Percentiles rank a stretch among this genome's conserved stretches.
phyloP scores from a whole-genome alignment of 53 echinoderm and acorn worm species.

The Holothuria scabra region DNA sequence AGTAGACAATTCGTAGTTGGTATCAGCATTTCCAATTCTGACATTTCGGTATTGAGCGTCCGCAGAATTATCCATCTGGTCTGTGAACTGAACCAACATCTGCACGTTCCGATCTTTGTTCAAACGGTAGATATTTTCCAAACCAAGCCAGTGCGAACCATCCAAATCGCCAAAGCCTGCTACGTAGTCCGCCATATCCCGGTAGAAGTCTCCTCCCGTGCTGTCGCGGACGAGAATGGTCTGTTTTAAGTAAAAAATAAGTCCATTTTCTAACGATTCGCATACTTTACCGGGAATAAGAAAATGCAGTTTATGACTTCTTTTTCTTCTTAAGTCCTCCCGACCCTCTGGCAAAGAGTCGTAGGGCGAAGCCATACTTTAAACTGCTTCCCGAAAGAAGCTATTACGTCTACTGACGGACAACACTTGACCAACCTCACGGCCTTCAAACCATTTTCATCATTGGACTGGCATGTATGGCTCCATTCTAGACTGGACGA shows the following conservation, averaged over 20 bases:
- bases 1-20: background rate
- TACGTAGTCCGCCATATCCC: constrained; percentile 16
- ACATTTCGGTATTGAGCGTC: background rate
- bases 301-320: too few relatives aligned
- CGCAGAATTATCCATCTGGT: background rate
- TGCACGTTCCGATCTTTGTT: constrained; percentile 17
- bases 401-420: too few relatives aligned
- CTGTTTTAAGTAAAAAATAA: background rate
- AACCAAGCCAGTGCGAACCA: constrained; percentile 8
- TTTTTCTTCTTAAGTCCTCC: too few relatives aligned
- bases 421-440: too few relatives aligned
- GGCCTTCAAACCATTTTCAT: too few relatives aligned
- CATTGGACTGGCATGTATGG: too few relatives aligned
- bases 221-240: background rate
- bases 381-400: too few relatives aligned
- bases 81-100: background rate
- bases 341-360: too few relatives aligned
- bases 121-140: constrained; percentile 16
- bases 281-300: too few relatives aligned
- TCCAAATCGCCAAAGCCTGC: constrained; percentile 15
- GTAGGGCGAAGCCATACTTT: too few relatives aligned
- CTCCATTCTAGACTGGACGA: too few relatives aligned
- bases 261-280: background rate
- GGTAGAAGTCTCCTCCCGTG: background rate
- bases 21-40: background rate